Evolutionary conservation across 2,797 vertebrate genomes (phyloP), one percentile per base, ranked within the genome.

Genomic region (Anableps anableps): DNA sequence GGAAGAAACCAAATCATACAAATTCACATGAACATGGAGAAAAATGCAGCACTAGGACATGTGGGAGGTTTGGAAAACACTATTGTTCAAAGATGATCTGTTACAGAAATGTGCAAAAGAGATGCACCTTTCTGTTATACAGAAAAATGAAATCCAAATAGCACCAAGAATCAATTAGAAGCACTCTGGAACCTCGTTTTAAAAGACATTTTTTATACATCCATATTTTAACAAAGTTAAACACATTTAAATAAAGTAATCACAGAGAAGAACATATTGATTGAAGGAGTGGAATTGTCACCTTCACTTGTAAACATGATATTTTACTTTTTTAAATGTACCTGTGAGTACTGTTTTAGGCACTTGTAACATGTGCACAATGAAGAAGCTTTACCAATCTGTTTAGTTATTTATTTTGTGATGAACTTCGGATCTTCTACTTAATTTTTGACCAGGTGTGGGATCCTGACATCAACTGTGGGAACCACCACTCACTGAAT

Each of bases 1-100:
- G 45, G 60, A 51, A 23, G 68, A 23, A 76, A 76, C 41, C 31
- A 31, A 81, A 76, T 48, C 0, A 29, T 86, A 70, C 23, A 70
- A n/a, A 70, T 70, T 43, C 66, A 43, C 41, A 71, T 23, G n/a
- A 45, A 71, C 26, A 16, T 14, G 23, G 38, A n/a, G 68, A 2
- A 36, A 41, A 68, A 26, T 1, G 34, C 21, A 14, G 0, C 68
- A n/a, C 38, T 26, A 45, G 41, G 26, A 29, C 68, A n/a, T 26
- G 64, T 41, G 38, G 64, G 36, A 26, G 36, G 64, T 26, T 68
- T 26, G 4, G 36, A 71, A 43, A 71, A 45, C 23, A 7, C 26
- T 8, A 29, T 45, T 70, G 66, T 70, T 71, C 26, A 14, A n/a
- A n/a, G 38, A 45, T n/a, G 3, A 26, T 70, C 38, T n/a, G 13